Conservation (phyloP, 2,113 vertebrate genomes). For the Stigmatopora nigra region DNA sequence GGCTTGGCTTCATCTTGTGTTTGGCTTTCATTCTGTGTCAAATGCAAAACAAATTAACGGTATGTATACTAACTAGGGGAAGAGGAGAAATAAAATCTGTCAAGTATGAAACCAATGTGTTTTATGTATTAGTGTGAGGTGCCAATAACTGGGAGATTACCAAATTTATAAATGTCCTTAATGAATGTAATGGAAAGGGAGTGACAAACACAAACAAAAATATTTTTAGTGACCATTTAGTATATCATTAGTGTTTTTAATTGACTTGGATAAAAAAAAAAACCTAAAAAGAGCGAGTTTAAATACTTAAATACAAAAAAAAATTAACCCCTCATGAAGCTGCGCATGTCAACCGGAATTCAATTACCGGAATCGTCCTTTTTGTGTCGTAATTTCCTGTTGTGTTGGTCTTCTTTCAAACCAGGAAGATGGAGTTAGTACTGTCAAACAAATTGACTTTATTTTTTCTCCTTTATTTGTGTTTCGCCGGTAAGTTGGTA, state of each 20-base stretch:
- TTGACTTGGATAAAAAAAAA: background rate
- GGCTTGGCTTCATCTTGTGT: background rate
- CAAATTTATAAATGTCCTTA: too few relatives aligned
- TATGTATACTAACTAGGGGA: background rate
- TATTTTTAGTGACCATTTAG: too few relatives aligned
- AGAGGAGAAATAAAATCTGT: background rate
- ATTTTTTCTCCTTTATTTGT: conserved; percentile 38
- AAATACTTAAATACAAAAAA: too few relatives aligned
- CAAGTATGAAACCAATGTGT: background rate
- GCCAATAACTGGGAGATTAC: too few relatives aligned
- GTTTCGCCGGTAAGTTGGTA: conserved; percentile 56
- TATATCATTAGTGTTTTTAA: background rate
- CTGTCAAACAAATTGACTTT: conserved; percentile 41
- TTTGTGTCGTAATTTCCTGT: conserved; percentile 45
- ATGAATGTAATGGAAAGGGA: too few relatives aligned
- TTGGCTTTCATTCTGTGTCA: background rate
- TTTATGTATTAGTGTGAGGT: background rate
- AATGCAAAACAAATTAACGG: background rate
- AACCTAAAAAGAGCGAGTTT: too few relatives aligned
- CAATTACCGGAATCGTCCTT: conserved; percentile 47
- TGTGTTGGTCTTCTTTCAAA: conserved; percentile 51
- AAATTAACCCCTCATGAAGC: background rate
- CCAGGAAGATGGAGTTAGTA: conserved; percentile 68
- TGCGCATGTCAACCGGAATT: conserved; percentile 24
- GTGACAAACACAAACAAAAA: too few relatives aligned